These are phyloP conservation scores for Brienomyrus longianalis DNA, from an alignment of 2,113 vertebrate genomes.

Conservation along the genomic window DNA sequence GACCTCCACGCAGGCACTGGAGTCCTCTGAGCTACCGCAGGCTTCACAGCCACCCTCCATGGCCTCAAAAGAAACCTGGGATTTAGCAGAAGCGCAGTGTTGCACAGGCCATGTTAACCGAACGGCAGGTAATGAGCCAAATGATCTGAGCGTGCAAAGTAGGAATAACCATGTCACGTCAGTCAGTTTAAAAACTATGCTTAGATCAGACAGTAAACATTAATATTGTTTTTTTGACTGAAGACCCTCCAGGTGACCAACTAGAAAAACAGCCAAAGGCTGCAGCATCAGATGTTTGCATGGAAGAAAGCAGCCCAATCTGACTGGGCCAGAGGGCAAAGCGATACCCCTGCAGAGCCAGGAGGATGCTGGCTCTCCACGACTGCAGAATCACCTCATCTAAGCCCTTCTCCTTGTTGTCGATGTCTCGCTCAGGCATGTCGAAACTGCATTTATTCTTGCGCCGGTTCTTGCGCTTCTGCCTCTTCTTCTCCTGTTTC, in stretches of 20 bases:
- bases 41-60: slow-evolving; percentile 73
- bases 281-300: neutral
- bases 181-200: neutral
- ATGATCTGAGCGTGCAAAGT: neutral
- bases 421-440: slow-evolving; percentile 65
- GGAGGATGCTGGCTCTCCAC: neutral
- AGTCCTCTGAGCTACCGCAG: slow-evolving; percentile 69
- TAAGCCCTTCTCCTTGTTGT: slow-evolving; percentile 70
- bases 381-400: slow-evolving; percentile 66
- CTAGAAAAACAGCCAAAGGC: neutral
- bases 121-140: neutral
- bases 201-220: neutral
- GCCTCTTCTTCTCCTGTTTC: slow-evolving; percentile 94
- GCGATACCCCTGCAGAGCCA: neutral
- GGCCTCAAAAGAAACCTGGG: slow-evolving; percentile 70
- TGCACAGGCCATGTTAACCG: neutral
- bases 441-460: slow-evolving; percentile 92
- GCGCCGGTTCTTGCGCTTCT: slow-evolving; percentile 89
- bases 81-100: slow-evolving; percentile 9
- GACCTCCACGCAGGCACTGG: slow-evolving; percentile 64
- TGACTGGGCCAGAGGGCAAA: neutral
- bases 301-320: neutral
- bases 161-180: neutral
- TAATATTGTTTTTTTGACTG: neutral
- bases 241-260: neutral